A percentile compares a stretch with the other conserved stretches of the same genome.
Conservation (phyloP, 2,113 vertebrate species). For the Malurus melanocephalus region DNA sequence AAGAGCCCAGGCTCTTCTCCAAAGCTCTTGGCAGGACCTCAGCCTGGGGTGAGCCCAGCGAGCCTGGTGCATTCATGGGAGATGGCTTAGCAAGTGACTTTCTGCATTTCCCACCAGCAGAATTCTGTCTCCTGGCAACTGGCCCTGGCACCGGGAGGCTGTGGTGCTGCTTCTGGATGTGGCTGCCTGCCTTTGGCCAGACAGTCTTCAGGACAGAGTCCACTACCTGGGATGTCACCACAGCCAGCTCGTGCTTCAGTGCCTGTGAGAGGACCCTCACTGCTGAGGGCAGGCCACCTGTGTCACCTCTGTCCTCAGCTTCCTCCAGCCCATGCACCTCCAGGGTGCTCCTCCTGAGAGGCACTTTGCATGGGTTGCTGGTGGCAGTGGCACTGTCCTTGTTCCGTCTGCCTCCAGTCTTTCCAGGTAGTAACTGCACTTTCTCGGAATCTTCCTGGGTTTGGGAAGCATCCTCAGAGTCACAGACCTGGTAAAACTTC, state of each 20-base stretch:
- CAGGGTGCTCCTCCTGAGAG: neutral
- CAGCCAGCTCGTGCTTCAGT: slow-evolving; percentile 83
- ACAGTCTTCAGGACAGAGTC: slow-evolving; percentile 83
- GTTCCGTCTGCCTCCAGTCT: neutral
- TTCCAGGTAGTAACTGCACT: neutral
- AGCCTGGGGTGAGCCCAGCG: slow-evolving; percentile 52
- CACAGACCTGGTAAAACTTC: slow-evolving; percentile 79
- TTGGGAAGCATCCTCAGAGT: slow-evolving; percentile 57
- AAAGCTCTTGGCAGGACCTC: slow-evolving; percentile 70
- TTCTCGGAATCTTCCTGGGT: slow-evolving; percentile 7
- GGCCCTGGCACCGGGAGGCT: neutral
- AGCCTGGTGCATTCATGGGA: neutral
- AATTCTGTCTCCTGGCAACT: neutral
- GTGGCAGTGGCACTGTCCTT: neutral
- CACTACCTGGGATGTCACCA: slow-evolving; percentile 79
- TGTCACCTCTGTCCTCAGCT: slow-evolving; percentile 7
- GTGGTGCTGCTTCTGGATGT: neutral
- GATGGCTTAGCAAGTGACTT: neutral
- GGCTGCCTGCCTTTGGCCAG: slow-evolving; percentile 64
- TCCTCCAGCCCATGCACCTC: neutral
- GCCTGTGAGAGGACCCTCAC: slow-evolving; percentile 74
- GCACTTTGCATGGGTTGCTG: neutral
- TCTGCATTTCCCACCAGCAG: neutral
- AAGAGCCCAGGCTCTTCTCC: slow-evolving; percentile 65
- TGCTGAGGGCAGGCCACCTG: slow-evolving; percentile 35